Evolutionary conservation across 2,888 invertebrate genomes (phyloP).

Genomic region (Oscheius myriophilus): DNA sequence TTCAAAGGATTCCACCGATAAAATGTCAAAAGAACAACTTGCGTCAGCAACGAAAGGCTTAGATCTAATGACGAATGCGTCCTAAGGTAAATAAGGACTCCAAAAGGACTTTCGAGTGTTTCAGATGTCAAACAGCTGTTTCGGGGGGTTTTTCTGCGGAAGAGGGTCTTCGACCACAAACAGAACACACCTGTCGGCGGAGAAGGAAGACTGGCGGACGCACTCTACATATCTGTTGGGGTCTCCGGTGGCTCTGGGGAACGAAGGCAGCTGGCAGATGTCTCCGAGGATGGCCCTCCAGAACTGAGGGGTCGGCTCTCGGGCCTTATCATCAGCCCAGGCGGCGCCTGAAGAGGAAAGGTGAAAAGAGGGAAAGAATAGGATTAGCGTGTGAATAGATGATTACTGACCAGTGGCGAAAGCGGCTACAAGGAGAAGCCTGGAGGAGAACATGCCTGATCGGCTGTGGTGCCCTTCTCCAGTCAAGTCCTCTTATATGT

Average conservation of each 20-base stretch:
- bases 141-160: no score
- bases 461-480: conserved; percentile 15
- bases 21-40: no score
- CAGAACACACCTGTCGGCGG: conserved; percentile 59
- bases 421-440: conserved; percentile 23
- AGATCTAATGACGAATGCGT: no score
- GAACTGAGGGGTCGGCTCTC: conserved; percentile 62
- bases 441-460: no score
- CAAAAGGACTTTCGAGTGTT: no score
- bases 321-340: conserved; percentile 46
- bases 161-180: not conserved
- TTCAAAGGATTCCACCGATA: no score
- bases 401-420: conserved; percentile 25
- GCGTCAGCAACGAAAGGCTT: no score
- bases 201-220: conserved; percentile 60
- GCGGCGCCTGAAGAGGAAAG: conserved; percentile 36
- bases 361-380: no score
- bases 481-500: conserved; percentile 14
- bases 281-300: conserved; percentile 69
- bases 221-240: conserved; percentile 68
- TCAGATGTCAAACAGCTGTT: no score
- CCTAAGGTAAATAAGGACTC: no score
- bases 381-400: not conserved
- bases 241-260: conserved; percentile 66
- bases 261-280: conserved; percentile 67